Base-by-base conservation (phyloP, 2,888 invertebrate genomes). In the Drosophila algonquin region DNA sequence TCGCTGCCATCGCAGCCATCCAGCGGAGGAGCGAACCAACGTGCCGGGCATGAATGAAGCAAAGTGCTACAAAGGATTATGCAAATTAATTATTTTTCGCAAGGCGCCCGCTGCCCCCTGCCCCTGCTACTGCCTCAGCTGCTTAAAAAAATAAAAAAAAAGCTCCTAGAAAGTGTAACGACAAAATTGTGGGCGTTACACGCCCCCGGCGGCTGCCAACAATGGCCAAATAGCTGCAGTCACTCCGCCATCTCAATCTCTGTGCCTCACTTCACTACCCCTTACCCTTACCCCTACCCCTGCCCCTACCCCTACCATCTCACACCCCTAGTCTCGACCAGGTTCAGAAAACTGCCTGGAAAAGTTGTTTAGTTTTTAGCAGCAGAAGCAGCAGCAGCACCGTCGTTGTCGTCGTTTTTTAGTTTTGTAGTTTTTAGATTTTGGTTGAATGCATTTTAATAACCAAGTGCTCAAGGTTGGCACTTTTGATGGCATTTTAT, bases 51-150 rank as follows among this genome's bases (percentile, higher is more conserved):
- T 89, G 87, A 86, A 84, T 84, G 85, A 89, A 89, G 90, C 85
- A 89, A 86, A 86, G 87, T 85, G 90, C 87, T 86, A 89, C 85
- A 86, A 86, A 86, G 85, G 85, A 89, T 86, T 86, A 86, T 86
- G 85, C 90, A 86, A 86, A 86, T 86, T 86, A 86, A 86, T 86
- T 86, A 86, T 86, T 86, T 89, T 86, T 89, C 81, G 81, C 89
- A 83, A 89, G 87, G 80, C 88, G 88, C 67, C 75, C 88, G 86
- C 73, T 80, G 80, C 51, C 68, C 57, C 68, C 21, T 21, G 80
- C 51, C 68, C 57, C 68, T 27, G 48, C 24, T 21, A 45, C 76
- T 59, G 53, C 40, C 40, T n/a, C 14, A 7, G 40, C 14, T 40
- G 40, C 40, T 40, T 40, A 59, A 58, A 61, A 60, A 69, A 68